Evolutionary conservation across 2,113 vertebrate species (phyloP), one percentile per base, ranked within the genome.

Genomic region (Carassius gibelio): DNA sequence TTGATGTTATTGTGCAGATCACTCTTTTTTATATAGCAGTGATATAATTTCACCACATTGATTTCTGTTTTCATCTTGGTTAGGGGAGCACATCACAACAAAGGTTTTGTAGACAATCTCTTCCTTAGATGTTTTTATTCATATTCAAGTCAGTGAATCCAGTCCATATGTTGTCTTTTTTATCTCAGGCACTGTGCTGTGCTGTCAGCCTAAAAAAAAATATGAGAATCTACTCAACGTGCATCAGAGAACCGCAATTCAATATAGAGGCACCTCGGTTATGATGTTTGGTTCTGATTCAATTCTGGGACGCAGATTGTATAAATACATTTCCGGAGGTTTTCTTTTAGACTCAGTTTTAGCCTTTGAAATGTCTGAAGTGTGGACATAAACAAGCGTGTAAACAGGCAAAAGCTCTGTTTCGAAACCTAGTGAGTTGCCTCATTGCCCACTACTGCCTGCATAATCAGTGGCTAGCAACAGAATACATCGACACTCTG

Each of bases 271-370:
- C n/a, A 14, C 21, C 77, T 42, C 57, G 4, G 77, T 81, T 81
- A 66, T 81, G 61, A 66, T 81, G 78, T 81, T 81, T 81, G 78
- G n/a, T 48, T 81, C 38, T 64, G 78, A 81, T 81, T 81, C 61
- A 66, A 81, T 81, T 64, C 38, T 64, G 3, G 21, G 14, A 81
- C 14, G 8, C 57, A 26, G 23, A 66, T 30, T 26, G 61, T 45
- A 19, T 81, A 48, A 66, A 81, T 42, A 81, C 61, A 48, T 62
- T 81, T 81, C 61, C 23, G 38, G 38, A 66, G 61, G 76, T 78
- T 78, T 57, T 30, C 34, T 61, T 78, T 78, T 61, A 38, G 34
- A 61, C 38, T 36, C 26, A 61, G 42, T 50, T 45, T 75, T 23
- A 75, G 72, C 72, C n/a, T 75, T 75, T 42, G 69, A 72, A 55